Evolutionary conservation across 2,797 vertebrate genomes (phyloP), one percentile per base, ranked within the genome.

Genomic region (Malacoraja senta): DNA sequence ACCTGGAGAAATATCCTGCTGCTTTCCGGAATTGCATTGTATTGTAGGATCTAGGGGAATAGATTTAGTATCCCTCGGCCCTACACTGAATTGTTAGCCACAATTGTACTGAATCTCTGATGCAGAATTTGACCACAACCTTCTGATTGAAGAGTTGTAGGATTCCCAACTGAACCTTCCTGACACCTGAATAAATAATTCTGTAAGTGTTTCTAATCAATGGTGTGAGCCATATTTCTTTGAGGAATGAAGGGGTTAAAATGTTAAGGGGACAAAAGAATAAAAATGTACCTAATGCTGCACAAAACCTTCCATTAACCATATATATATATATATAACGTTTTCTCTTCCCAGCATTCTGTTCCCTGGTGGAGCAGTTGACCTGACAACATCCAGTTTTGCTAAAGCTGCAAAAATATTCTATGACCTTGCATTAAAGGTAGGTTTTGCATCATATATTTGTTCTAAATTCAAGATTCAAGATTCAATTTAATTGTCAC

Each of bases 401-500:
- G 96, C 97, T 80, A 95, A 93, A 79, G 96, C 96, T 80, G 96
- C 97, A 0, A 94, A 93, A 91, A 94, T 97, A 80, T 97, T 97
- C 94, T 98, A 96, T 94, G 94, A 21, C 17, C 96, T 98, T 0
- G 97, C 97, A 58, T 79, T 96, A 26, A 94, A 91, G 96, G 97
- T 98, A 93, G 68, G 96, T 76, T 10, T 95, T 35, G 68, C 17
- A 88, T 21, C n/a, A 32, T 68, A n/a, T 68, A 32, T 7, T 68
- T 88, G 63, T 68, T 3, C n/a, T 35, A 17, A 88, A 68, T 68
- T 88, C 3, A 35, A 86, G 44, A 53, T 53, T 53, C 44, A 53
- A 44, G 44, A 53, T 53, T 53, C 44, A 53, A 53, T 53, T 53
- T 53, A 53, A 53, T 53, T 53, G 44, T 53, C 44, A 53, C 44